Evolutionary conservation across 2,113 vertebrate species (phyloP).

Genomic region (Tragelaphus scriptus): DNA sequence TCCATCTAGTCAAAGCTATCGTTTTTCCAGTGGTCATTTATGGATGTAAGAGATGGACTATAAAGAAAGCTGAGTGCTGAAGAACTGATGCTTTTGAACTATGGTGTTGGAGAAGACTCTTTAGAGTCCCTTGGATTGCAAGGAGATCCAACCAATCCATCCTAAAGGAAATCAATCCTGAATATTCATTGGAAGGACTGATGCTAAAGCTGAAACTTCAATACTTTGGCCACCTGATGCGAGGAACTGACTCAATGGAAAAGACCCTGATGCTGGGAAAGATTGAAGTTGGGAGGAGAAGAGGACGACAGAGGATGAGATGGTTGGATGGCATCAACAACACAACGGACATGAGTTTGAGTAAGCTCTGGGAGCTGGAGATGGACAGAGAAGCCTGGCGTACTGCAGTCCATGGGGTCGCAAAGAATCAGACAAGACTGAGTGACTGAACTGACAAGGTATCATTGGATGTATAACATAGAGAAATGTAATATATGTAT

Average conservation of each 20-base stretch:
- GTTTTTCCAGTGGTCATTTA: background rate
- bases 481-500: background rate
- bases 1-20: background rate
- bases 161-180: background rate
- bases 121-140: background rate
- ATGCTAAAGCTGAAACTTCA: background rate
- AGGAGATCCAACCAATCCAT: background rate
- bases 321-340: background rate
- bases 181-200: background rate
- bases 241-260: background rate
- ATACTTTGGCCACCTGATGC: background rate
- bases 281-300: background rate
- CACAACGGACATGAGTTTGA: background rate
- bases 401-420: background rate
- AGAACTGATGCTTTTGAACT: background rate
- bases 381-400: background rate
- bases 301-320: background rate
- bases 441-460: background rate
- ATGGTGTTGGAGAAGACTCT: background rate
- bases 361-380: background rate
- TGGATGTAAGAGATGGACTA: background rate
- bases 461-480: background rate
- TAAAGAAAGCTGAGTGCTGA: background rate
- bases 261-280: background rate
- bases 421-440: background rate